Evolutionary conservation across 1,140 invertebrate species (phyloP).

Genomic region (Eupristina koningsbergeri): DNA sequence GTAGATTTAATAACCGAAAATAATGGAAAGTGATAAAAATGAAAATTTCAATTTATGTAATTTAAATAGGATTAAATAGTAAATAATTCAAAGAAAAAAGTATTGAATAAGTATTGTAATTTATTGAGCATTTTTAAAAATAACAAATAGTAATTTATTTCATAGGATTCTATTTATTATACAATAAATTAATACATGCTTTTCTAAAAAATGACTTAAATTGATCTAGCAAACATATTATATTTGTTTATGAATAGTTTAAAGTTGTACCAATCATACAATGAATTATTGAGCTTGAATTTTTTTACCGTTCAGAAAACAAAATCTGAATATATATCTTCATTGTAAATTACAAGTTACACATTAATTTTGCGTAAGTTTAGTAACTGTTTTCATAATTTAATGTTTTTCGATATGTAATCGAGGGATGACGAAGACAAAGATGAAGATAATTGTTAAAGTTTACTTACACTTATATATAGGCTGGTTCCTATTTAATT

Average conservation of each 20-base stretch:
- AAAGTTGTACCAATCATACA: not conserved
- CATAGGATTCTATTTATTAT: not conserved
- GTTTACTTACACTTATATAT: conserved; percentile 59
- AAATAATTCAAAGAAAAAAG: conserved; percentile 8
- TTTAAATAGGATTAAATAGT: not conserved
- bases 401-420: not conserved
- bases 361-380: conserved; percentile 30
- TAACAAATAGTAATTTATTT: conserved; percentile 7
- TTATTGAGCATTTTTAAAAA: not conserved
- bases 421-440: conserved; percentile 63
- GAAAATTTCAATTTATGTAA: not conserved
- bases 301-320: conserved; percentile 2
- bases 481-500: conserved; percentile 64
- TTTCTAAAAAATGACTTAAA: not conserved
- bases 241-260: not conserved
- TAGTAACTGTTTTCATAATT: conserved; percentile 9
- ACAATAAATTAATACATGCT: not conserved
- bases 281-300: not conserved
- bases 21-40: not conserved
- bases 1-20: not conserved
- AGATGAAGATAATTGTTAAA: conserved; percentile 4
- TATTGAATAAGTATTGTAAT: not conserved
- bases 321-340: not conserved
- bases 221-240: not conserved
- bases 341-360: conserved; percentile 9